phyloP scores from a whole-genome alignment of 2,113 vertebrate species.

The Pelecanoides urinatrix region DNA sequence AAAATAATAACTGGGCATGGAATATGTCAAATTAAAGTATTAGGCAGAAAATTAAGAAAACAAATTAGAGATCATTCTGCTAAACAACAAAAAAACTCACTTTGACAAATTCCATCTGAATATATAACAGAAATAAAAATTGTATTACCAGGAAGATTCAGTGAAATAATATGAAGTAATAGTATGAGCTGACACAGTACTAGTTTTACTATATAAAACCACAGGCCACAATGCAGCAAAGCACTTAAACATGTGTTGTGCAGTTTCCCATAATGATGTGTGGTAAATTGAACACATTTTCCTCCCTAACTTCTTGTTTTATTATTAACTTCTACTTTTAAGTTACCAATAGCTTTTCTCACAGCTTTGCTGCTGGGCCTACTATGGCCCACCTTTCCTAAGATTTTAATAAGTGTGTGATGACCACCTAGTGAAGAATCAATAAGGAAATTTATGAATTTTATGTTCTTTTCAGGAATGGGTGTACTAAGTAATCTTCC shows the following conservation, averaged over 20 bases:
- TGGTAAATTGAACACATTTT: not conserved
- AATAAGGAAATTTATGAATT: not conserved
- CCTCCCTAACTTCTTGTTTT: not conserved
- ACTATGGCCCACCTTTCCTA: not conserved
- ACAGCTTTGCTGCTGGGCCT: not conserved
- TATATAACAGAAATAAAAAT: not conserved
- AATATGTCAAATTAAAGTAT: not conserved
- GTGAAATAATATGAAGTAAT: not conserved
- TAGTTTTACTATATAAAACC: not conserved
- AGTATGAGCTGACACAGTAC: not conserved
- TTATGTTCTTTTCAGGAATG: not conserved
- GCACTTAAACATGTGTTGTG: not conserved
- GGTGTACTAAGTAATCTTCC: not conserved
- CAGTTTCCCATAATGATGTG: not conserved
- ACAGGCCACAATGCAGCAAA: not conserved
- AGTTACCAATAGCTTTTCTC: not conserved
- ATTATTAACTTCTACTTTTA: not conserved
- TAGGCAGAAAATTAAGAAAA: not conserved
- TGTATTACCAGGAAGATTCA: not conserved
- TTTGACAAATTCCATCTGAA: not conserved
- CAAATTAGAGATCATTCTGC: not conserved
- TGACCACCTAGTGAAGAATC: not conserved
- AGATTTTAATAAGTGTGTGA: not conserved
- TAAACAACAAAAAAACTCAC: not conserved
- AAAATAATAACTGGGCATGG: not conserved